Evolutionary conservation across 1,140 invertebrate genomes (phyloP).

Genomic region (Stegodyphus dumicola): DNA sequence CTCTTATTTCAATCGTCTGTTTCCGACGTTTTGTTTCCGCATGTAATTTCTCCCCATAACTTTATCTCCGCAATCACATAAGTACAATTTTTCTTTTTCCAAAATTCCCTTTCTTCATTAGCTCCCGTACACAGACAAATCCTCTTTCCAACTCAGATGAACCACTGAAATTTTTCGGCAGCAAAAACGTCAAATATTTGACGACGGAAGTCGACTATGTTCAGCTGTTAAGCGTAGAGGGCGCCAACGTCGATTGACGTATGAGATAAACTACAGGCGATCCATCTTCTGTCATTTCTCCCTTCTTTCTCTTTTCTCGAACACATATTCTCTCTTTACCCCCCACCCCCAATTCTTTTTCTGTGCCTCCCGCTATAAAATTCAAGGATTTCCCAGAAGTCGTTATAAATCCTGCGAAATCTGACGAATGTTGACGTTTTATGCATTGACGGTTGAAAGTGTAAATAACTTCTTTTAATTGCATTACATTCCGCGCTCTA

Average conservation of each 20-base stretch:
- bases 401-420: background rate
- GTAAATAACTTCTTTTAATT: too few relatives aligned
- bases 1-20: too few relatives aligned
- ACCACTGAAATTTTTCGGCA: background rate
- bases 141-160: too few relatives aligned
- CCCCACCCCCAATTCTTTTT: background rate
- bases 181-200: conserved; percentile 45
- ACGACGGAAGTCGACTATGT: conserved; percentile 41
- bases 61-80: too few relatives aligned
- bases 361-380: background rate
- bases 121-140: too few relatives aligned
- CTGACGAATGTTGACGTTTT: too few relatives aligned
- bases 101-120: too few relatives aligned
- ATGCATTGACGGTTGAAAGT: too few relatives aligned
- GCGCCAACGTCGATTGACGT: conserved; percentile 43
- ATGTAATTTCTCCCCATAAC: too few relatives aligned
- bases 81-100: too few relatives aligned
- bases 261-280: conserved; percentile 41
- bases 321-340: background rate
- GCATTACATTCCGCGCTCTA: too few relatives aligned
- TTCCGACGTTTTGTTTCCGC: too few relatives aligned
- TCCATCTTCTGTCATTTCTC: conserved; percentile 53
- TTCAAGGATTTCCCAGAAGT: background rate
- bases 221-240: conserved; percentile 29
- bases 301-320: background rate